Conservation (phyloP, 2,113 vertebrate genomes). For the Rhombomys opimus region DNA sequence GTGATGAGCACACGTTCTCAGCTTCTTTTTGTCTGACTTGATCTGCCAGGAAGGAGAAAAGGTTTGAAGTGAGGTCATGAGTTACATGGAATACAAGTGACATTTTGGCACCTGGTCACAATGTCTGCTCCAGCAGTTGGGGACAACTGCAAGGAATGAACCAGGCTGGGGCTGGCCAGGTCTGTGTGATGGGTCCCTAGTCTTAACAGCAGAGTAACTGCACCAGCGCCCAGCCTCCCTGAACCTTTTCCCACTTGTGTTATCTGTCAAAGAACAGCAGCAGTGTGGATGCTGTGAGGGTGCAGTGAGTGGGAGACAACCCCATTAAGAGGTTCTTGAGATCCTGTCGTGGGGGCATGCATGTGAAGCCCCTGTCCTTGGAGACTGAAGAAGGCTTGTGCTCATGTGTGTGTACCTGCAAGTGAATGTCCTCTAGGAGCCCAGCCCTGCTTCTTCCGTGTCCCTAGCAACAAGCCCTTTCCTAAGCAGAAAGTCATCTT, state of each 20-base stretch:
- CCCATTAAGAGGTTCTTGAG: not conserved
- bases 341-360: not conserved
- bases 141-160: not conserved
- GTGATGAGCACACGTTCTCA: slow-evolving; percentile 15
- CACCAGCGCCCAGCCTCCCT: not conserved
- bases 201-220: not conserved
- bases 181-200: not conserved
- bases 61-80: slow-evolving; percentile 24
- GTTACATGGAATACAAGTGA: not conserved
- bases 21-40: slow-evolving; percentile 43
- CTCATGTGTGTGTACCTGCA: not conserved
- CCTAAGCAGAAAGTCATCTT: not conserved
- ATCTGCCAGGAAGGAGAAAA: slow-evolving; percentile 62
- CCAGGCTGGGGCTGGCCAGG: not conserved
- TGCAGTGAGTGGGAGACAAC: accelerated
- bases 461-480: not conserved
- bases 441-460: not conserved
- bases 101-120: not conserved
- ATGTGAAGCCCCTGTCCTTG: not conserved
- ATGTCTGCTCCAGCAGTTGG: not conserved
- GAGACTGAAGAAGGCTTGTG: not conserved
- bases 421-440: not conserved
- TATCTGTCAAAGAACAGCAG: not conserved
- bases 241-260: not conserved
- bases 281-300: not conserved